A percentile compares a stretch with the other conserved stretches of the same genome.
Conservation (phyloP, 2,888 invertebrate genomes). For the Sarcophaga variegata region DNA sequence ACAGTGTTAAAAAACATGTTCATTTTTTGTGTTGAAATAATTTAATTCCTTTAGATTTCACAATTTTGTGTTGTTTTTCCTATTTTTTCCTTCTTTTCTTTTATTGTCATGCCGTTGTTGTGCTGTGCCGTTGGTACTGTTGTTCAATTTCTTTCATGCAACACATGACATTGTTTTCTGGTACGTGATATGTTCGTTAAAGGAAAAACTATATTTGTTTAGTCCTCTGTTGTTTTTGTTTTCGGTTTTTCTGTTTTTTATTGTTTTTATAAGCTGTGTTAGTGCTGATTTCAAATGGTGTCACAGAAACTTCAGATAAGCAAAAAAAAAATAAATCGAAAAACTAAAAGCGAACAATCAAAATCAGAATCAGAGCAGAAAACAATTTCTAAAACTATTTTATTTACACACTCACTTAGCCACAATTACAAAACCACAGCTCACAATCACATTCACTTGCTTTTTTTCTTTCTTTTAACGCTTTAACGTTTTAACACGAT, state of each 20-base stretch:
- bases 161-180: conserved; percentile 62
- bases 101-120: not conserved
- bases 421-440: conserved; percentile 15
- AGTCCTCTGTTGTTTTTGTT: not conserved
- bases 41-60: not conserved
- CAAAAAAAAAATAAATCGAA: conserved; percentile 49
- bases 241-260: not conserved
- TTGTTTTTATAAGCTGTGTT: not conserved
- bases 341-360: conserved; percentile 13
- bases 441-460: too few relatives aligned
- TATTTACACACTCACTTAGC: conserved; percentile 34
- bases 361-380: not conserved
- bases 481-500: not conserved
- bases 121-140: conserved; percentile 4
- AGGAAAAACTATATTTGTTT: conserved; percentile 45
- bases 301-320: conserved; percentile 58
- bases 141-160: conserved; percentile 64
- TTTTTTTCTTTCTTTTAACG: not conserved
- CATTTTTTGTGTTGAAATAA: conserved; percentile 2
- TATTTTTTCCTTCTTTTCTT: not conserved
- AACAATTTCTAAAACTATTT: conserved; percentile 8
- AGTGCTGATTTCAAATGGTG: conserved; percentile 54
- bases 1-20: conserved; percentile 19
- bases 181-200: conserved; percentile 64
- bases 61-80: not conserved